Conservation (phyloP, 2,888 invertebrate species). For the Mantis religiosa region DNA sequence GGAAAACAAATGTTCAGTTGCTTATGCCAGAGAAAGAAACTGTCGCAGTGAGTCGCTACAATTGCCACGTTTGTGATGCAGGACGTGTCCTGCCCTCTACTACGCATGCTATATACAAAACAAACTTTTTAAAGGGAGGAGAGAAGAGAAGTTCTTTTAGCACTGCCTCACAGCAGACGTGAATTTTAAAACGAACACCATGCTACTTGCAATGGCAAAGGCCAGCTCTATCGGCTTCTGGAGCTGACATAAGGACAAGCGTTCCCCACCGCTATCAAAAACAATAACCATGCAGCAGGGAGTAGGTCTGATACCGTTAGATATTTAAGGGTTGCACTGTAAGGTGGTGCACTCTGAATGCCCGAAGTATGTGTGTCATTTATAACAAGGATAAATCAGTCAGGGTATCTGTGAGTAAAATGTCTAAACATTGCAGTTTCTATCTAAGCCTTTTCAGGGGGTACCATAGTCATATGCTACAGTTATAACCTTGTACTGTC, state of each 20-base stretch:
- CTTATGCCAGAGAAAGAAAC: neutral
- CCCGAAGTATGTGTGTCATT: too few relatives aligned
- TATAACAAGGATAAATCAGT: too few relatives aligned
- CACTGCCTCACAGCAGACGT: neutral
- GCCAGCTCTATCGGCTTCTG: neutral
- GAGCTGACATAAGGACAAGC: neutral
- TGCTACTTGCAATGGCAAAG: neutral
- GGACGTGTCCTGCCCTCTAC: neutral
- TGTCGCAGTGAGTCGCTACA: neutral
- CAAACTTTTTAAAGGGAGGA: neutral
- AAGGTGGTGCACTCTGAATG: too few relatives aligned
- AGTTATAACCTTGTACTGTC: too few relatives aligned
- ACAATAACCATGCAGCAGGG: neutral
- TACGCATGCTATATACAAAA: neutral
- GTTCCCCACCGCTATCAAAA: neutral
- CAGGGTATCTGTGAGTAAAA: too few relatives aligned
- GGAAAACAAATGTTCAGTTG: neutral
- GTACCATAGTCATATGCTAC: too few relatives aligned
- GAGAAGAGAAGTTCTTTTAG: neutral
- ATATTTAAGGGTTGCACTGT: too few relatives aligned
- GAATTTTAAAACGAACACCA: neutral
- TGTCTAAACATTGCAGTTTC: too few relatives aligned
- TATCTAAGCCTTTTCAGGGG: too few relatives aligned
- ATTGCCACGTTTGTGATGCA: conserved; percentile 1
- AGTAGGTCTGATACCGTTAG: too few relatives aligned